Percentiles rank a stretch among this genome's conserved stretches.
Evolutionary conservation across 1,140 invertebrate genomes (phyloP).

Genomic region (Camponotus vicinus): DNA sequence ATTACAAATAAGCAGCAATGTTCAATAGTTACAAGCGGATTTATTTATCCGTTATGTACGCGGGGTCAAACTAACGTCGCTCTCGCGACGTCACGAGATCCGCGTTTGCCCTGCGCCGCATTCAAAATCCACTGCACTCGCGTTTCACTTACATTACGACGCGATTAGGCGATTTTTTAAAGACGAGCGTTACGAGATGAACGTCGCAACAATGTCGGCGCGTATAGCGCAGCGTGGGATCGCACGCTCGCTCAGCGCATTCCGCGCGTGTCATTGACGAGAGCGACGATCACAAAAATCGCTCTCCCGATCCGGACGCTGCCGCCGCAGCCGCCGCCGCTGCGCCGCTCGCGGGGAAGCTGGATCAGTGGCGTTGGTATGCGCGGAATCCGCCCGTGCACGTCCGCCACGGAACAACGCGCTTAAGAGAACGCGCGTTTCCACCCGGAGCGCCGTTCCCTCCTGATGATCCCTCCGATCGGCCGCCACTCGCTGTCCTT

Average conservation of each 20-base stretch:
- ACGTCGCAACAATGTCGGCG: slow-evolving; percentile 55
- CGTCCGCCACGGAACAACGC: slow-evolving; percentile 28
- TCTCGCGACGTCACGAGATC: slow-evolving; percentile 2
- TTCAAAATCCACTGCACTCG: slow-evolving; percentile 18
- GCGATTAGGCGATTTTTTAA: slow-evolving; percentile 32
- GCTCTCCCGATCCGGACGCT: slow-evolving; percentile 81
- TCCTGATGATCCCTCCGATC: neutral
- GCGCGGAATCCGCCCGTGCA: slow-evolving; percentile 63
- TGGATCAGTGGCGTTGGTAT: slow-evolving; percentile 67
- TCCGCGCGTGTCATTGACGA: slow-evolving; percentile 82
- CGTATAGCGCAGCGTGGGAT: slow-evolving; percentile 58
- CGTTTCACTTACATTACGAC: slow-evolving; percentile 2
- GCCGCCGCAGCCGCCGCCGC: slow-evolving; percentile 69
- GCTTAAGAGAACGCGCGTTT: slow-evolving; percentile 46
- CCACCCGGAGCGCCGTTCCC: slow-evolving; percentile 27
- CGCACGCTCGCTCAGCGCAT: slow-evolving; percentile 79
- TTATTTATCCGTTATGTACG: slow-evolving; percentile 40
- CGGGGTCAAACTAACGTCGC: slow-evolving; percentile 18
- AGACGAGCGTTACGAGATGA: neutral
- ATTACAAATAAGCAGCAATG: slow-evolving; percentile 11
- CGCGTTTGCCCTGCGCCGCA: slow-evolving; percentile 25
- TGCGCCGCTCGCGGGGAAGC: slow-evolving; percentile 57
- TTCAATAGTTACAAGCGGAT: slow-evolving; percentile 1
- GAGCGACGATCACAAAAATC: slow-evolving; percentile 75
- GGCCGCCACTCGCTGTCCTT: neutral